phyloP scores from a whole-genome alignment of 2,797 vertebrate genomes.

The Passerculus sandwichensis region DNA sequence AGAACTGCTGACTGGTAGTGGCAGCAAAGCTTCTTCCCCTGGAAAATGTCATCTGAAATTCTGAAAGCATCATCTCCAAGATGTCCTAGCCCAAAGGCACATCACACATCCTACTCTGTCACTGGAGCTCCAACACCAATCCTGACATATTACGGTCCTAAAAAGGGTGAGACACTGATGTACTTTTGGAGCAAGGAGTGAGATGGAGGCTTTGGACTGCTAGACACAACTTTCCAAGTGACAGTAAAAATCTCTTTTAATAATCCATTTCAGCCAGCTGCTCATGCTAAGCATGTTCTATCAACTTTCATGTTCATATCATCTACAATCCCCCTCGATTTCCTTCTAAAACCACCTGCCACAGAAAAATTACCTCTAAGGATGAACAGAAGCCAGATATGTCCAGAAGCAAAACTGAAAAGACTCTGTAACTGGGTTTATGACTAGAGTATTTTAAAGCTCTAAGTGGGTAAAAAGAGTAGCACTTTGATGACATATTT shows the following conservation, averaged over 20 bases:
- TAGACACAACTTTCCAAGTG: neutral
- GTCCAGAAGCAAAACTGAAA: neutral
- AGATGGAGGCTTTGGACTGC: neutral
- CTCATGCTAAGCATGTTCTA: neutral
- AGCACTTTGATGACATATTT: neutral
- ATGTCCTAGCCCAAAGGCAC: constrained; percentile 43
- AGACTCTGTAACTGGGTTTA: neutral
- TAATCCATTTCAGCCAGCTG: neutral
- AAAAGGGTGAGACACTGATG: neutral
- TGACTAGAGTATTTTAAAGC: neutral
- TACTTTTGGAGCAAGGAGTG: neutral
- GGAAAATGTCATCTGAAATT: constrained; percentile 67
- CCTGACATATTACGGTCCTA: neutral
- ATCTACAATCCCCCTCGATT: neutral
- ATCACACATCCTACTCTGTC: constrained; percentile 15
- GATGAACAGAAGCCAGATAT: neutral
- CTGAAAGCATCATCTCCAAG: constrained; percentile 38
- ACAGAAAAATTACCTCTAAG: neutral
- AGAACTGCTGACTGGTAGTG: constrained; percentile 72
- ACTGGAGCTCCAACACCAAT: neutral
- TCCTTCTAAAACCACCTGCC: neutral
- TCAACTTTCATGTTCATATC: neutral
- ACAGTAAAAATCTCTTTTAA: neutral
- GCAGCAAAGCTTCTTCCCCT: constrained; percentile 59
- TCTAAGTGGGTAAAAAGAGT: neutral